Evolutionary conservation across 1,140 invertebrate genomes (phyloP).

Genomic region (Neelides sp.): DNA sequence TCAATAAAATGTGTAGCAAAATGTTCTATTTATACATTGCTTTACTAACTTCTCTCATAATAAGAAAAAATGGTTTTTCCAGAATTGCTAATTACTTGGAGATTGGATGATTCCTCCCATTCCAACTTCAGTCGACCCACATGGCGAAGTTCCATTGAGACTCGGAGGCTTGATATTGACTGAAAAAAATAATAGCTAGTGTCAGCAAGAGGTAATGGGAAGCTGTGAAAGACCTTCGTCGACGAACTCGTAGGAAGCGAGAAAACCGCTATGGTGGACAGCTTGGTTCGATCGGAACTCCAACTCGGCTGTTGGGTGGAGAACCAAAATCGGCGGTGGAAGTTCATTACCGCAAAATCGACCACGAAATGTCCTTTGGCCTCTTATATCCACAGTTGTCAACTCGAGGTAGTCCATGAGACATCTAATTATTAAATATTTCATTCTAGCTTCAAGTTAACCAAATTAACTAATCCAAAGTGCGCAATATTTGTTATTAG

Average conservation of each 20-base stretch:
- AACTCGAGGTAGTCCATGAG: slow-evolving; percentile 31
- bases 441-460: no score
- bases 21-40: no score
- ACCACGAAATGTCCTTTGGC: slow-evolving; percentile 33
- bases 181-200: slow-evolving; percentile 18
- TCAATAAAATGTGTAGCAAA: no score
- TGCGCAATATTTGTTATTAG: no score
- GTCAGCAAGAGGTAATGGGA: slow-evolving; percentile 5
- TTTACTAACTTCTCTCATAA: no score
- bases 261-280: slow-evolving; percentile 33
- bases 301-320: slow-evolving; percentile 35
- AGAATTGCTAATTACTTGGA: slow-evolving; percentile 31
- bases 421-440: not conserved
- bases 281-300: slow-evolving; percentile 35
- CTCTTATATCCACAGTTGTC: slow-evolving; percentile 29
- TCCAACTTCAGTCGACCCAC: slow-evolving; percentile 36
- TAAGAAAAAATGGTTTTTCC: not conserved
- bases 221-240: slow-evolving; percentile 33
- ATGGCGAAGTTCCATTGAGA: slow-evolving; percentile 33
- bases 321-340: slow-evolving; percentile 28
- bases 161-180: slow-evolving; percentile 34
- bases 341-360: slow-evolving; percentile 33
- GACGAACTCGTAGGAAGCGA: slow-evolving; percentile 34
- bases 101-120: slow-evolving; percentile 38
- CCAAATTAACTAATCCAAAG: no score